Conservation (phyloP, 2,888 invertebrate species). For the Amphipyra berbera region DNA sequence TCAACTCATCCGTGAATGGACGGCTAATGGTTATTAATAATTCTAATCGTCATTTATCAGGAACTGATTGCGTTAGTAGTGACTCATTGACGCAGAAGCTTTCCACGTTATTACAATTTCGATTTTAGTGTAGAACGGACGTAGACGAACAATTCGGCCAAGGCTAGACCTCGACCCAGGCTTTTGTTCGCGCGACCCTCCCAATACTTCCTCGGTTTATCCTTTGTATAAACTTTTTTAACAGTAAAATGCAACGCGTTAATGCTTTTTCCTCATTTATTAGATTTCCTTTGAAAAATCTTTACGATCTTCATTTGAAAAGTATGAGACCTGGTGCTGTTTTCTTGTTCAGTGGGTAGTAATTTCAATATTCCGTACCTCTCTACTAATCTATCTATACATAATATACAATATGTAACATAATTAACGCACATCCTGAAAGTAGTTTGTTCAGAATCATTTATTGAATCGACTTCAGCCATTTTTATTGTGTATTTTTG, state of each 20-base stretch:
- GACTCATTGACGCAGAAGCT: slow-evolving; percentile 63
- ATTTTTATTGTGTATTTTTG: too few relatives aligned
- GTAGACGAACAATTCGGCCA: slow-evolving; percentile 81
- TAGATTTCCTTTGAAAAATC: slow-evolving; percentile 27
- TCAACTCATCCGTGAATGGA: slow-evolving; percentile 7
- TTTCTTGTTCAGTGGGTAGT: neutral
- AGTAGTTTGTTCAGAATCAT: too few relatives aligned
- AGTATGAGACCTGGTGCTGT: slow-evolving; percentile 1
- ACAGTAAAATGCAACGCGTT: slow-evolving; percentile 38
- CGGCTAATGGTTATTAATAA: neutral
- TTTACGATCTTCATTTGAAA: slow-evolving; percentile 14
- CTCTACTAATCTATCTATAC: too few relatives aligned
- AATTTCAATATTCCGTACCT: neutral
- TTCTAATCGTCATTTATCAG: slow-evolving; percentile 2
- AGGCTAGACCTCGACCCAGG: slow-evolving; percentile 83
- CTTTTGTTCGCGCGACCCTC: slow-evolving; percentile 75
- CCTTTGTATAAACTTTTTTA: slow-evolving; percentile 72
- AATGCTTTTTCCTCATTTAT: slow-evolving; percentile 24
- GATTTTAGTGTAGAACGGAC: slow-evolving; percentile 65
- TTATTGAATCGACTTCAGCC: too few relatives aligned
- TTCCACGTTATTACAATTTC: slow-evolving; percentile 71
- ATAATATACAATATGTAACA: too few relatives aligned
- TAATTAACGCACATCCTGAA: too few relatives aligned
- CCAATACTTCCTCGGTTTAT: slow-evolving; percentile 73
- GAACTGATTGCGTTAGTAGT: slow-evolving; percentile 52